Conservation (phyloP, 2,797 vertebrate genomes). For the Percopsis omiscomaycus region DNA sequence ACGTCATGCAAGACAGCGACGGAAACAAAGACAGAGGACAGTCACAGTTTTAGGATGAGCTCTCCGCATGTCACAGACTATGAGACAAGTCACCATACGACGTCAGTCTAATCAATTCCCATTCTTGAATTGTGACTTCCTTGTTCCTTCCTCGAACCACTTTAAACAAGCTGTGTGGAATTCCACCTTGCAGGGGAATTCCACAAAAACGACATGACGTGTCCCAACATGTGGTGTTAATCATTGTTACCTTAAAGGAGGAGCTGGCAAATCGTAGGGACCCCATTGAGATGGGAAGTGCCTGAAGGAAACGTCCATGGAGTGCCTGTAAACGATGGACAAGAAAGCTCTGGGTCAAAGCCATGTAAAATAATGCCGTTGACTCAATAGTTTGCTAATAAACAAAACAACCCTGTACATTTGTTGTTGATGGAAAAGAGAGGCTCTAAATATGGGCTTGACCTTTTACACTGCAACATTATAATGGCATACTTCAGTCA, state of each 20-base stretch:
- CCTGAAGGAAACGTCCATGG: conserved; percentile 60
- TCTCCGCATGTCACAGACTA: conserved; percentile 4
- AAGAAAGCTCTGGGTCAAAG: neutral
- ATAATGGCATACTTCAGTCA: neutral
- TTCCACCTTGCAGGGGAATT: too few species aligned
- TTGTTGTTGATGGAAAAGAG: too few species aligned
- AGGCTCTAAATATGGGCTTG: too few species aligned
- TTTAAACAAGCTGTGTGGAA: too few species aligned
- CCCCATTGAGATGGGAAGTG: conserved; percentile 55
- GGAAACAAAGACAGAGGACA: conserved; percentile 14
- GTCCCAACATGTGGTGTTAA: neutral
- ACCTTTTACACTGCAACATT: neutral
- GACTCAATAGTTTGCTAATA: too few species aligned
- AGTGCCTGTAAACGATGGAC: conserved; percentile 63
- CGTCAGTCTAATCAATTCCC: too few species aligned
- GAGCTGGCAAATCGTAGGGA: conserved; percentile 70
- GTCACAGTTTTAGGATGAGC: neutral
- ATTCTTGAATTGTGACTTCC: too few species aligned
- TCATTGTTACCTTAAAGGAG: conserved; percentile 76
- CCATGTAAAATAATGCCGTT: neutral
- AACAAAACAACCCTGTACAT: too few species aligned
- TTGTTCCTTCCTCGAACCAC: too few species aligned
- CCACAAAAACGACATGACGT: too few species aligned
- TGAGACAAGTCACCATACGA: neutral
- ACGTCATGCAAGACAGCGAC: conserved; percentile 16